Evolutionary conservation across 2,888 invertebrate species (phyloP).

Genomic region (Ommatoiulus sabulosus): DNA sequence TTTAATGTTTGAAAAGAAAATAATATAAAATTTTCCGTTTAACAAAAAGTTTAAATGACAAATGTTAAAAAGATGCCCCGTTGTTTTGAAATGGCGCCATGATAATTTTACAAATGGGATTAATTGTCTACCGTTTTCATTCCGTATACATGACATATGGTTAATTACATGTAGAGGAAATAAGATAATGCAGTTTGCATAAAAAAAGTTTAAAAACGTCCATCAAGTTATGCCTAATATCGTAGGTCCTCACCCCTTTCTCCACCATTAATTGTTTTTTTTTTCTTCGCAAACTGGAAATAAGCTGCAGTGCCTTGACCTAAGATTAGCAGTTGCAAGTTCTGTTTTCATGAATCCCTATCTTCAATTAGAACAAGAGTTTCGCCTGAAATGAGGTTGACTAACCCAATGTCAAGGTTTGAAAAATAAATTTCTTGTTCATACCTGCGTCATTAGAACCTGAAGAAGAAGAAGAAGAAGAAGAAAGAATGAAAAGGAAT

Average conservation of each 20-base stretch:
- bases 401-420: constrained; percentile 47
- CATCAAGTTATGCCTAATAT: not conserved
- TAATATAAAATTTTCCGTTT: too few species aligned
- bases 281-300: constrained; percentile 18
- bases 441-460: not conserved
- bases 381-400: constrained; percentile 26
- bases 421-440: not conserved
- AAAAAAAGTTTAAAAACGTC: not conserved
- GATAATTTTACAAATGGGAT: too few species aligned
- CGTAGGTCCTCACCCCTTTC: not conserved
- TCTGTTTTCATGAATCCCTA: constrained; percentile 17
- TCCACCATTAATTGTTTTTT: not conserved
- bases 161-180: too few species aligned
- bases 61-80: too few species aligned
- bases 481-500: not conserved
- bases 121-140: too few species aligned
- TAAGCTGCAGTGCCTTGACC: constrained; percentile 17
- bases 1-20: too few species aligned
- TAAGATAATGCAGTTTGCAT: not conserved
- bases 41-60: too few species aligned
- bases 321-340: constrained; percentile 37
- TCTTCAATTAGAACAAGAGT: constrained; percentile 37
- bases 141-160: too few species aligned
- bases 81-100: too few species aligned
- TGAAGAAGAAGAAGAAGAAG: not conserved